Evolutionary conservation across 2,888 invertebrate species (phyloP).

Genomic region (Sussaba pulchella): DNA sequence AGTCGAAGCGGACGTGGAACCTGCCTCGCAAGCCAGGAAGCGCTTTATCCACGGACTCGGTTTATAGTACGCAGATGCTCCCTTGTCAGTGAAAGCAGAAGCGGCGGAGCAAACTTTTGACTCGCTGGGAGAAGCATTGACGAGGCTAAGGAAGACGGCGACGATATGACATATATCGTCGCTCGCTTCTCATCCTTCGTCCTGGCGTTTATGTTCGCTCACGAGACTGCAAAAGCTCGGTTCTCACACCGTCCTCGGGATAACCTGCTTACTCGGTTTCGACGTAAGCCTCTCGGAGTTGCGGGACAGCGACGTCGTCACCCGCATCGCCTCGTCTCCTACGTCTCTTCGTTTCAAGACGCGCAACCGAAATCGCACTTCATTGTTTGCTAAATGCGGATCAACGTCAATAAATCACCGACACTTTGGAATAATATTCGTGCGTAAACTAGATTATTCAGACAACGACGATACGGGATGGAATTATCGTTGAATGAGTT

Average conservation of each 20-base stretch:
- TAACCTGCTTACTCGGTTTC: slow-evolving; percentile 53
- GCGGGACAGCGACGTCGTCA: slow-evolving; percentile 21
- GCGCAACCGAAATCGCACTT: background rate
- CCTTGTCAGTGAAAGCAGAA: slow-evolving; percentile 26
- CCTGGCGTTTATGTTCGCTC: slow-evolving; percentile 16
- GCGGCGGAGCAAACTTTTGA: slow-evolving; percentile 43
- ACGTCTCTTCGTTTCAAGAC: slow-evolving; percentile 10
- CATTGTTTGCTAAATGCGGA: slow-evolving; percentile 14
- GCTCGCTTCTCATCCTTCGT: background rate
- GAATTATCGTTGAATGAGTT: background rate
- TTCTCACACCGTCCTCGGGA: slow-evolving; percentile 29
- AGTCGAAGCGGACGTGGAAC: slow-evolving; percentile 15
- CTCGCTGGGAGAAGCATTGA: slow-evolving; percentile 19
- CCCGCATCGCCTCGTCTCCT: background rate
- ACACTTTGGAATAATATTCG: background rate
- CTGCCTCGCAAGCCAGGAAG: slow-evolving; percentile 26
- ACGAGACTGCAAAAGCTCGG: slow-evolving; percentile 23
- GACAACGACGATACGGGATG: background rate
- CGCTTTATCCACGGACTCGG: slow-evolving; percentile 25
- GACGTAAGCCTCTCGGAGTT: slow-evolving; percentile 61
- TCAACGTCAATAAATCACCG: background rate
- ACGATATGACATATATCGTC: slow-evolving; percentile 21
- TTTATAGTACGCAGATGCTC: slow-evolving; percentile 13
- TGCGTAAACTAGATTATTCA: slow-evolving; percentile 9
- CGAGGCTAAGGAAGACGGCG: slow-evolving; percentile 15